phyloP scores from a whole-genome alignment of 2,888 invertebrate species.

The Leptinotarsa juncta region DNA sequence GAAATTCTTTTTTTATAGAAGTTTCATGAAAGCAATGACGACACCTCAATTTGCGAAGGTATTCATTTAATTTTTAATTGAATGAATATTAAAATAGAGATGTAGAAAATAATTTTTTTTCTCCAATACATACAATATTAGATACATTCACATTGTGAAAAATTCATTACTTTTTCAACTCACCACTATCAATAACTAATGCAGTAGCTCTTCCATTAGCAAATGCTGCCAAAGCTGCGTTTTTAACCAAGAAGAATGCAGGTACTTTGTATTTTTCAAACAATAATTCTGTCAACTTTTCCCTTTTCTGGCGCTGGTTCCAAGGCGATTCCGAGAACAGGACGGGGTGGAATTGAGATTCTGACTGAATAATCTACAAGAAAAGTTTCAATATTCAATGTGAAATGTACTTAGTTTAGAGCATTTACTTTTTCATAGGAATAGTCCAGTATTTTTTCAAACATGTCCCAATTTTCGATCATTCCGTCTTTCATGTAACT shows the following conservation, averaged over 20 bases:
- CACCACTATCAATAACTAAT: slow-evolving; percentile 50
- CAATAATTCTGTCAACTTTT: slow-evolving; percentile 95
- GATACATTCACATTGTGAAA: too few relatives aligned
- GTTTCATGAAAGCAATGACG: too few relatives aligned
- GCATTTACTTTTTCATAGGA: slow-evolving; percentile 82
- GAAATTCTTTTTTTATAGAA: too few relatives aligned
- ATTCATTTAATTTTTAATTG: too few relatives aligned
- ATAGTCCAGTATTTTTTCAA: slow-evolving; percentile 96
- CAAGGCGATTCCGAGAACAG: slow-evolving; percentile 98
- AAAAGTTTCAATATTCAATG: not conserved
- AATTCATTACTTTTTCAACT: not conserved
- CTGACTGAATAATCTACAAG: slow-evolving; percentile 85
- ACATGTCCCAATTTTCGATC: slow-evolving; percentile 99
- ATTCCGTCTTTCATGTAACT: slow-evolving; percentile 98
- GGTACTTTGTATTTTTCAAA: slow-evolving; percentile 99
- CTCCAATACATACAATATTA: too few relatives aligned
- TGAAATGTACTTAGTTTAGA: too few relatives aligned
- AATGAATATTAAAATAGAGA: too few relatives aligned
- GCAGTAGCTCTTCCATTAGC: slow-evolving; percentile 93
- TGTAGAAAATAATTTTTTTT: too few relatives aligned
- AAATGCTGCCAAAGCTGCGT: slow-evolving; percentile 97
- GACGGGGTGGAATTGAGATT: slow-evolving; percentile 95
- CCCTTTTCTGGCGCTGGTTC: slow-evolving; percentile 92
- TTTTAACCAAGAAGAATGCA: slow-evolving; percentile 97
- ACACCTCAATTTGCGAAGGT: too few relatives aligned